Evolutionary conservation across 2,797 vertebrate genomes (phyloP).

Genomic region (Melanotaenia parkinsoni): DNA sequence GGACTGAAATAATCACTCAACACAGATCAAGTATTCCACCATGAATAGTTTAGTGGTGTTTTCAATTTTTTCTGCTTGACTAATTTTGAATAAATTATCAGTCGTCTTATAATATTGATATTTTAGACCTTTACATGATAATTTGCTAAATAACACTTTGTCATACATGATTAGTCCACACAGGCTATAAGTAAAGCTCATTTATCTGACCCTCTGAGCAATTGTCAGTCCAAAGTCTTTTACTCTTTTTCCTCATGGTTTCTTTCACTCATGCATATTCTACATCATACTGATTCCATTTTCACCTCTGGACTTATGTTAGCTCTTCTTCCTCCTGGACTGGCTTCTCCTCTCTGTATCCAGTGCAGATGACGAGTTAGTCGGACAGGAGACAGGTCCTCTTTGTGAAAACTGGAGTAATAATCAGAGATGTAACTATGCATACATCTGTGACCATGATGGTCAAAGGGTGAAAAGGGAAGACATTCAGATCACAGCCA

Average conservation of each 20-base stretch:
- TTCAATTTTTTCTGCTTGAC: not conserved
- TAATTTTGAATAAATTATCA: slow-evolving; percentile 13
- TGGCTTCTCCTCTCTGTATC: slow-evolving; percentile 51
- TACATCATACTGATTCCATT: slow-evolving; percentile 78
- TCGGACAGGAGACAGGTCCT: slow-evolving; percentile 47
- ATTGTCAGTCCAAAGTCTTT: slow-evolving; percentile 58
- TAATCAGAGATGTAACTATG: slow-evolving; percentile 69
- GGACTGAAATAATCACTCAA: not conserved
- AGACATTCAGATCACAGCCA: slow-evolving; percentile 71
- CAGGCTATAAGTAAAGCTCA: slow-evolving; percentile 46
- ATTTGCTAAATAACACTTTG: slow-evolving; percentile 41
- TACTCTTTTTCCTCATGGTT: slow-evolving; percentile 76
- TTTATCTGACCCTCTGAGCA: slow-evolving; percentile 48
- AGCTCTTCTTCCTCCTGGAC: slow-evolving; percentile 38
- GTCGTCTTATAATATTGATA: not conserved
- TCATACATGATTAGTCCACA: slow-evolving; percentile 66
- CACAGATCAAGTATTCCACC: not conserved
- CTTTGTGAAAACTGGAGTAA: slow-evolving; percentile 73
- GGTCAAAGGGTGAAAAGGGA: slow-evolving; percentile 64
- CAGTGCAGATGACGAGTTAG: slow-evolving; percentile 48
- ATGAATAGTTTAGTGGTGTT: not conserved
- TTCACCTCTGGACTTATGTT: slow-evolving; percentile 61
- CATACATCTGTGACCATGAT: slow-evolving; percentile 64
- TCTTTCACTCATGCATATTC: slow-evolving; percentile 68
- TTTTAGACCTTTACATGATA: slow-evolving; percentile 19